A percentile compares a stretch with the other conserved stretches of the same genome.
Evolutionary conservation across 53 echinoderm and acorn worm species (phyloP).

Genomic region (Holothuria scabra): DNA sequence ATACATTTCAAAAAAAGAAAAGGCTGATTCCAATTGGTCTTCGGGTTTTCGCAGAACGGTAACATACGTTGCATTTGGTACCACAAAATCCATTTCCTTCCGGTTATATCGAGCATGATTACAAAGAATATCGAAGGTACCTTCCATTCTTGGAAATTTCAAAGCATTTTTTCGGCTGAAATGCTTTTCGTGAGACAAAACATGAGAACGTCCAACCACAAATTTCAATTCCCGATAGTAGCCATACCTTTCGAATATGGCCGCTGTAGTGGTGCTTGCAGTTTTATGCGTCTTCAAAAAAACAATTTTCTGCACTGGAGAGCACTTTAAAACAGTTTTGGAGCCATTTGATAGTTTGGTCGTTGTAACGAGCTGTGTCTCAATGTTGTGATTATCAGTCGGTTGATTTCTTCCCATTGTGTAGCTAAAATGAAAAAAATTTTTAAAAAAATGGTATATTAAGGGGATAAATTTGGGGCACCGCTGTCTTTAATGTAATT

Average conservation of each 20-base stretch:
- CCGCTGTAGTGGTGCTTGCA: constrained; percentile 55
- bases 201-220: not conserved
- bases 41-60: constrained; percentile 62
- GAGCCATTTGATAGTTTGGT: too few relatives aligned
- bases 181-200: not conserved
- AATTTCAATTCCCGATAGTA: constrained; percentile 51
- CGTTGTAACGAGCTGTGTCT: too few relatives aligned
- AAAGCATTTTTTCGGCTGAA: not conserved
- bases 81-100: too few relatives aligned
- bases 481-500: too few relatives aligned
- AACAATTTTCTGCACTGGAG: too few relatives aligned
- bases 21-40: too few relatives aligned
- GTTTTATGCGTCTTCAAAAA: constrained; percentile 62
- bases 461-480: too few relatives aligned
- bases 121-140: constrained; percentile 55
- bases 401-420: too few relatives aligned
- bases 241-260: constrained; percentile 52
- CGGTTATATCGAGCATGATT: constrained; percentile 64
- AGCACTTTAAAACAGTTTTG: too few relatives aligned
- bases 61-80: constrained; percentile 70
- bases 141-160: not conserved
- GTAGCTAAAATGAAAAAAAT: too few relatives aligned
- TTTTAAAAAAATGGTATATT: too few relatives aligned
- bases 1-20: constrained; percentile 58
- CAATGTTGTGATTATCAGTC: too few relatives aligned